A percentile compares a stretch with the other conserved stretches of the same genome.
These are phyloP conservation scores for Pithys albifrons DNA, from an alignment of 2,113 vertebrate genomes.

Conservation along the genomic window DNA sequence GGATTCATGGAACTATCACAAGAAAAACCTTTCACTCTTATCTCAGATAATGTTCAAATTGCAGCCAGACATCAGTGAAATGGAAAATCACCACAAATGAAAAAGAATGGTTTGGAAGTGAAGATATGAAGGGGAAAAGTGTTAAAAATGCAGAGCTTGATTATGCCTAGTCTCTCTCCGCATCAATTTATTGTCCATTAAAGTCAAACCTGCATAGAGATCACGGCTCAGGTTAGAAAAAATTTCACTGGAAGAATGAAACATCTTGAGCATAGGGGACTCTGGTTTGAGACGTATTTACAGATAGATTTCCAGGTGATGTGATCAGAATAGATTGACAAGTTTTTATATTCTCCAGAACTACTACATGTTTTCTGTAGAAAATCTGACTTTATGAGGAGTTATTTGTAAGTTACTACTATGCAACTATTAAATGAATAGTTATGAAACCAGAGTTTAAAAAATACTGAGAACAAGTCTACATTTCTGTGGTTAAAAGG, in stretches of 20 bases:
- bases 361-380: not conserved
- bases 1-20: constrained; percentile 45
- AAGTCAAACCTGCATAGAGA: not conserved
- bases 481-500: not conserved
- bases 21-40: constrained; percentile 62
- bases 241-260: not conserved
- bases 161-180: not conserved
- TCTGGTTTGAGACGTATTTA: not conserved
- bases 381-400: not conserved
- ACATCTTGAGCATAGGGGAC: not conserved
- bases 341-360: not conserved
- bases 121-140: not conserved
- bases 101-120: not conserved
- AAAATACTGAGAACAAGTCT: not conserved
- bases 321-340: not conserved
- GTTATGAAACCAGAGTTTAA: not conserved
- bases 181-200: not conserved
- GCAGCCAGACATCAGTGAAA: constrained; percentile 33
- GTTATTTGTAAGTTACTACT: not conserved
- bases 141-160: constrained; percentile 7
- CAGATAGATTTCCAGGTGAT: not conserved
- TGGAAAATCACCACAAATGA: not conserved
- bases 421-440: not conserved
- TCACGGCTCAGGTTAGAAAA: not conserved
- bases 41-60: constrained; percentile 57